Conservation (phyloP, 2,888 invertebrate genomes). For the Euproctis similis region DNA sequence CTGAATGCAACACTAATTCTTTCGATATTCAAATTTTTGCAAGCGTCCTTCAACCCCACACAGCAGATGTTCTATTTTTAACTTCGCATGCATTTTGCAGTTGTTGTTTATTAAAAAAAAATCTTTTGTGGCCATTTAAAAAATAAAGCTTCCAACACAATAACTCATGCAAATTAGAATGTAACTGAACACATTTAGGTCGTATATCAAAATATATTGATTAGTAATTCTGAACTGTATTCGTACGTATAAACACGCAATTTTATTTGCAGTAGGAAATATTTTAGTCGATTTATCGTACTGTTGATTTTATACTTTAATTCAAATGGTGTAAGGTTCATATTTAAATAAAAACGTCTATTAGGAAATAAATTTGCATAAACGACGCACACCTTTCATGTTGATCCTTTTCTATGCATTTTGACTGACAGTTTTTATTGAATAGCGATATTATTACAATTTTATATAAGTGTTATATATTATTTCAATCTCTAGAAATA, state of each 20-base stretch:
- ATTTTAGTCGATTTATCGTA: conserved; percentile 29
- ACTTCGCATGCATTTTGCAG: conserved; percentile 54
- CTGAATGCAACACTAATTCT: conserved; percentile 20
- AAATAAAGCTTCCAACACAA: conserved; percentile 68
- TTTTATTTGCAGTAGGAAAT: conserved; percentile 39
- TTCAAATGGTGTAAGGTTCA: conserved; percentile 14
- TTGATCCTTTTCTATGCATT: conserved; percentile 63
- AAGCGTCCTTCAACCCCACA: conserved; percentile 22
- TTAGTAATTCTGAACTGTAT: conserved; percentile 37
- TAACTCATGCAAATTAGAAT: conserved; percentile 72
- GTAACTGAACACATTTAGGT: conserved; percentile 25
- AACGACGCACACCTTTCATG: conserved; percentile 62
- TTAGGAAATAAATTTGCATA: conserved; percentile 63
- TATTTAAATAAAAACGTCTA: conserved; percentile 19
- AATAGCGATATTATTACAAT: conserved; percentile 31
- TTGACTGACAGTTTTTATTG: conserved; percentile 63
- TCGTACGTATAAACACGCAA: conserved; percentile 21
- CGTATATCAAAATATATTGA: conserved; percentile 18
- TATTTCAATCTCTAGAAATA: too few species aligned
- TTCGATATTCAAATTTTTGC: conserved; percentile 29
- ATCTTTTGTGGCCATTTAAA: conserved; percentile 73
- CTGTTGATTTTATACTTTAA: conserved; percentile 23
- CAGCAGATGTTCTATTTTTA: conserved; percentile 70
- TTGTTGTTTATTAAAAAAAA: conserved; percentile 71
- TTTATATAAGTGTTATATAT: conserved; percentile 8